Conservation (phyloP, 2,888 invertebrate genomes). For the Ectobius pallidus region DNA sequence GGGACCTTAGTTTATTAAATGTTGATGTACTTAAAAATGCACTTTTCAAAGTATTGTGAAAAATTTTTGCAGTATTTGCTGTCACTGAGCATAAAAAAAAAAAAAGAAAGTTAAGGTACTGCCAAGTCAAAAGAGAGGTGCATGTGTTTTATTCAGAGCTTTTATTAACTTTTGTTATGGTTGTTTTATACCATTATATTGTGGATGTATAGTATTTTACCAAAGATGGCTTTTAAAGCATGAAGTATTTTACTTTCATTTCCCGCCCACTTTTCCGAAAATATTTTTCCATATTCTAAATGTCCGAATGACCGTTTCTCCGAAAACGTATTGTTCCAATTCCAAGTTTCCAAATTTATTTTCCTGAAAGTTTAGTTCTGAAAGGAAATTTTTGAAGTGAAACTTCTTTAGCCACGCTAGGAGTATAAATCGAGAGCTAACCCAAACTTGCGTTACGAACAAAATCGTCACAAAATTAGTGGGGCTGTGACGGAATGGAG, state of each 20-base stretch:
- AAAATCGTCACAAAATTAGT: too few relatives aligned
- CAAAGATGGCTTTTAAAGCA: conserved; percentile 30
- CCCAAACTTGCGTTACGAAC: too few relatives aligned
- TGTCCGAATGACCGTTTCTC: too few relatives aligned
- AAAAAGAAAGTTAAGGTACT: neutral
- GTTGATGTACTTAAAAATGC: conserved; percentile 25
- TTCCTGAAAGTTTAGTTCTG: too few relatives aligned
- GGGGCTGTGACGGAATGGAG: too few relatives aligned
- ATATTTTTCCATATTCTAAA: too few relatives aligned
- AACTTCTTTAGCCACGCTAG: too few relatives aligned
- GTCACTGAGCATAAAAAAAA: conserved; percentile 15
- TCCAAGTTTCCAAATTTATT: too few relatives aligned
- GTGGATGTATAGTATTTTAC: conserved; percentile 31
- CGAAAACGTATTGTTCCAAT: too few relatives aligned
- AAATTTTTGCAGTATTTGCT: conserved; percentile 29
- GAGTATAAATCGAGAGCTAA: too few relatives aligned
- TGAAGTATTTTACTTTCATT: conserved; percentile 19
- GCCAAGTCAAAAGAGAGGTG: neutral
- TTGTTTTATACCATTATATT: conserved; percentile 13
- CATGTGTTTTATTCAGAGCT: conserved; percentile 15
- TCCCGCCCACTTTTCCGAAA: too few relatives aligned
- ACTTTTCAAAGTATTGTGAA: conserved; percentile 16
- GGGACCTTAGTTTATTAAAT: neutral
- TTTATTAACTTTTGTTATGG: neutral
- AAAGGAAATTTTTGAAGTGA: too few relatives aligned